Evolutionary conservation across 2,888 invertebrate genomes (phyloP).

Genomic region (Chalcosyrphus nemorum): DNA sequence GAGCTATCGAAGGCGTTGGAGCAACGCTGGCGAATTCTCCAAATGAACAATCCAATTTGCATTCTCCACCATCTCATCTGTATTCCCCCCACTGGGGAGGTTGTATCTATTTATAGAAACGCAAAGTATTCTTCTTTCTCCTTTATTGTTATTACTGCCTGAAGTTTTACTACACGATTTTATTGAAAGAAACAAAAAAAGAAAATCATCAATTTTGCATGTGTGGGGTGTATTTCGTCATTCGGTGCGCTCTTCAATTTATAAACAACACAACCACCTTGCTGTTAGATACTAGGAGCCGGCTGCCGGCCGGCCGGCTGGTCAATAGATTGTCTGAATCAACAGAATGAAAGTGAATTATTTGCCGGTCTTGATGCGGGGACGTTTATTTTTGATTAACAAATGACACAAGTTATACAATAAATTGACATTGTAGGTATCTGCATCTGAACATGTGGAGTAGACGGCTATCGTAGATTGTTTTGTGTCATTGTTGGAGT

Average conservation of each 20-base stretch:
- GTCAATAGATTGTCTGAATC: no score
- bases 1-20: constrained; percentile 70
- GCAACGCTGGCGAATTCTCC: constrained; percentile 14
- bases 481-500: no score
- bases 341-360: constrained; percentile 42
- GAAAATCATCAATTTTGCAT: not conserved
- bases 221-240: not conserved
- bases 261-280: not conserved
- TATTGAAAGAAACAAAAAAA: not conserved
- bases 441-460: not conserved
- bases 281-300: no score
- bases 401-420: constrained; percentile 42
- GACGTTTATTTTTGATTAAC: constrained; percentile 38
- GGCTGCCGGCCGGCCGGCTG: not conserved
- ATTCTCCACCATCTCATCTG: not conserved
- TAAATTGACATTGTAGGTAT: constrained; percentile 36
- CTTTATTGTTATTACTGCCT: not conserved
- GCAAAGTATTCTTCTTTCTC: not conserved
- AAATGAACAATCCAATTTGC: constrained; percentile 23
- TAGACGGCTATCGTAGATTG: not conserved
- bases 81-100: not conserved
- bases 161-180: not conserved
- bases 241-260: not conserved
- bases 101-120: constrained; percentile 18
- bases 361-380: constrained; percentile 19